Evolutionary conservation across 2,797 vertebrate species (phyloP).

Genomic region (Cryptoprocta ferox): DNA sequence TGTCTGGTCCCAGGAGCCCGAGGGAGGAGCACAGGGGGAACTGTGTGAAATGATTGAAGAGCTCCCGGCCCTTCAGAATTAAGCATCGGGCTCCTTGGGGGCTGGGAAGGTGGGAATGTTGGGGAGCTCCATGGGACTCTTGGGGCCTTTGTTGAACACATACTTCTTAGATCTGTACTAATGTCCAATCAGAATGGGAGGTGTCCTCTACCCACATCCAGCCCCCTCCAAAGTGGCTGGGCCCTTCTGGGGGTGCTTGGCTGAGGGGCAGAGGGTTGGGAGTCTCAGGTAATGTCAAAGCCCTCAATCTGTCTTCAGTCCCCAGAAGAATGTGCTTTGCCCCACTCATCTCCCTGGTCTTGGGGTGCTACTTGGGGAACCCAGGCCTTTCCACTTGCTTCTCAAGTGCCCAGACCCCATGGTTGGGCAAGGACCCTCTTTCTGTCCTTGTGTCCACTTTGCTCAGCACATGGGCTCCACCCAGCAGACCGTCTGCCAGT

Average conservation of each 20-base stretch:
- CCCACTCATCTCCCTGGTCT: neutral
- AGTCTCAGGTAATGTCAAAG: neutral
- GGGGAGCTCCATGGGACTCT: neutral
- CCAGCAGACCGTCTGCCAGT: neutral
- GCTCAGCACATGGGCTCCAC: neutral
- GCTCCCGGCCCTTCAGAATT: neutral
- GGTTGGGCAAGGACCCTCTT: neutral
- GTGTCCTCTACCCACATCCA: neutral
- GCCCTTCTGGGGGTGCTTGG: neutral
- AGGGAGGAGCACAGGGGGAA: rapidly evolving
- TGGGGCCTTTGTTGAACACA: neutral
- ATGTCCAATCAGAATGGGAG: neutral
- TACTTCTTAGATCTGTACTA: neutral
- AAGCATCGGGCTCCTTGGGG: neutral
- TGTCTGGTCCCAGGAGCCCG: neutral
- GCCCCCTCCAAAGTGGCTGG: neutral
- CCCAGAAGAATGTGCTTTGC: neutral
- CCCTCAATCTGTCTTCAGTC: neutral
- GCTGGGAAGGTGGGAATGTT: neutral
- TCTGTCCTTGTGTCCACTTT: neutral
- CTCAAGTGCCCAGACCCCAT: neutral
- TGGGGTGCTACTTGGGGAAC: no score
- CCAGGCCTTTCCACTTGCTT: neutral
- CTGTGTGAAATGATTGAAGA: neutral
- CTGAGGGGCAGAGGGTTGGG: neutral